Base-by-base conservation (phyloP, 2,113 vertebrate species). In the Neotoma lepida region DNA sequence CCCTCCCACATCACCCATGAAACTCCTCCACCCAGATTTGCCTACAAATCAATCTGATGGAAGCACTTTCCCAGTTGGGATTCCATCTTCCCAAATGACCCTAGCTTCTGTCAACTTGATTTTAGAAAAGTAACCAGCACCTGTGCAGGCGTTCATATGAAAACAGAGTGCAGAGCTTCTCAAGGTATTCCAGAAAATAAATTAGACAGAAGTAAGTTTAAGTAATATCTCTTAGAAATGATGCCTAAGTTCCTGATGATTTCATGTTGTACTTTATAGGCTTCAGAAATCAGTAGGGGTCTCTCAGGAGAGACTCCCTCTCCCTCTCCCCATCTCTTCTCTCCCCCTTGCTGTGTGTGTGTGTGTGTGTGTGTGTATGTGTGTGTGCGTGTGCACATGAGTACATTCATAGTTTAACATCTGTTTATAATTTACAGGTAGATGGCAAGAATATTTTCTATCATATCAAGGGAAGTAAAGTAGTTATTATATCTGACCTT, bases 351-450 rank as follows among this genome's bases (percentile, higher is more conserved):
- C 13, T 66, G 1, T 66, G 30, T 64, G 64, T 66, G 64, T 15
- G 13, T 15, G 63, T 66, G 63, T 24, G 9, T 9, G 7, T n/a
- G 28, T 30, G 74, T 77, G 74, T 66, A 30, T 35, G 33, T 78
- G 15, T 49, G 30, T 77, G 44, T 49, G 26, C n/a, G 76, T 70
- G 20, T 63, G 41, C 76, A 64, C 56, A 58, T 58, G 9, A 9
- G 26, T 68, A 17, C 10, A 20, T 71, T 18, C n/a, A 24, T 71
- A 71, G n/a, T 74, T 74, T 44, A 24, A 56, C 30, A 85, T 92
- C 85, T 96, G 85, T 94, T 93, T 89, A 26, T 86, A 91, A 94
- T 94, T 96, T 95, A 89, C 0, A 78, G 24, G 58, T 90, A 77
- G 71, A 28, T 41, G 33, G 49, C 76, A 86, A 86, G 28, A 88